A percentile compares a stretch with the other conserved stretches of the same genome.
Evolutionary conservation across 2,113 vertebrate species (phyloP).

Genomic region (Mastomys coucha): DNA sequence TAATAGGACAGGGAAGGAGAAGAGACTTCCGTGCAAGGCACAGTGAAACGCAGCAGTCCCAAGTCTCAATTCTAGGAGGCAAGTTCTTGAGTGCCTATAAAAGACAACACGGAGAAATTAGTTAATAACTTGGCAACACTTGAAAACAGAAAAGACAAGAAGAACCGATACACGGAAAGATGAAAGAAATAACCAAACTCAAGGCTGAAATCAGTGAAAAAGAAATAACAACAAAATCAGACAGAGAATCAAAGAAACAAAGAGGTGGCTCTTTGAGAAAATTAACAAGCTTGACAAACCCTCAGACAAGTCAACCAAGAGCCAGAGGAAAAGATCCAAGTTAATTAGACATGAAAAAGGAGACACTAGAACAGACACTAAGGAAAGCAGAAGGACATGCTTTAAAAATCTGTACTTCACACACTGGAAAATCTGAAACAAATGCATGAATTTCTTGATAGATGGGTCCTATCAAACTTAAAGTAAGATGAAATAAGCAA

Average conservation of each 20-base stretch:
- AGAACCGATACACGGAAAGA: neutral
- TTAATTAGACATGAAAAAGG: neutral
- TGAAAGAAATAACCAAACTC: neutral
- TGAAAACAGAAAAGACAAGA: neutral
- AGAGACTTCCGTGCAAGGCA: neutral
- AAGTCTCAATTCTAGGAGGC: neutral
- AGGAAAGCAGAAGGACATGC: neutral
- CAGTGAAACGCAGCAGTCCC: neutral
- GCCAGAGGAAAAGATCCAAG: neutral
- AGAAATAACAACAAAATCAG: neutral
- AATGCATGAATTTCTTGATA: neutral
- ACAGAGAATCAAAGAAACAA: neutral
- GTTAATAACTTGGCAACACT: neutral
- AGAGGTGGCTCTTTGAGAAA: neutral
- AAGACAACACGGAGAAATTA: neutral
- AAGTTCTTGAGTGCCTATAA: neutral
- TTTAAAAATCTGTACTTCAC: neutral
- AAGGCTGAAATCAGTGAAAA: neutral
- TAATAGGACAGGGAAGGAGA: neutral
- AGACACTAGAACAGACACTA: neutral
- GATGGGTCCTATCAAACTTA: neutral
- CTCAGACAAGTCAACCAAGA: neutral
- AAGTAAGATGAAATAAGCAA: neutral
- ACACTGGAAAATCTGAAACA: neutral
- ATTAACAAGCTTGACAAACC: neutral